Evolutionary conservation across 2,797 vertebrate genomes (phyloP).

Genomic region (Crypturellus tataupa): DNA sequence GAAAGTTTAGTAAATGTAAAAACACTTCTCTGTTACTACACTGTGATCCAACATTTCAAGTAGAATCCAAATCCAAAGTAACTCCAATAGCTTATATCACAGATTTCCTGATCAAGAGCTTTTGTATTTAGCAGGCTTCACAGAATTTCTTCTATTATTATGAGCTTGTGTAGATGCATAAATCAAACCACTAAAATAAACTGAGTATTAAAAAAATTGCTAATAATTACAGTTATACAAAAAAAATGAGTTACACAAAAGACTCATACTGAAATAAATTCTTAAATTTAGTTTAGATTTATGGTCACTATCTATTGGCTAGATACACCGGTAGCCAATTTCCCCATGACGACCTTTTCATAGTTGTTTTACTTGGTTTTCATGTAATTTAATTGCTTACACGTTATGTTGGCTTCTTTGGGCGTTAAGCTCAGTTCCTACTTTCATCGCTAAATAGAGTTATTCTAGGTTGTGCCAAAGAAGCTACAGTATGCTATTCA

Average conservation of each 20-base stretch:
- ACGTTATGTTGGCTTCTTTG: constrained; percentile 45
- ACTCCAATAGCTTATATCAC: neutral
- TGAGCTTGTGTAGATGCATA: neutral
- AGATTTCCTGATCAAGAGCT: neutral
- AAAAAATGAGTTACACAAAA: neutral
- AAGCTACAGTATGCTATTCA: constrained; percentile 74
- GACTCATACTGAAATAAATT: neutral
- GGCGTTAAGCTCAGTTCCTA: constrained; percentile 35
- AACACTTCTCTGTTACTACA: neutral
- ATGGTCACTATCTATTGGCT: neutral
- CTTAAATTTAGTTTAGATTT: neutral
- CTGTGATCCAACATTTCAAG: too few relatives aligned
- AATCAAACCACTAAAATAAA: neutral
- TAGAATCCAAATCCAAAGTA: neutral
- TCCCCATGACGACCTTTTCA: neutral
- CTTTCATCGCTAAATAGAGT: constrained; percentile 71
- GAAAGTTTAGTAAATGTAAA: neutral
- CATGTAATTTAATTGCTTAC: constrained; percentile 48
- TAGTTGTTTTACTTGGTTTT: neutral
- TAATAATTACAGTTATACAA: neutral
- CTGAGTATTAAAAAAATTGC: neutral
- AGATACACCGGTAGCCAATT: neutral
- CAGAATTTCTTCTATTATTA: neutral
- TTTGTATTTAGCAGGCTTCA: neutral
- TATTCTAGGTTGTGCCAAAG: constrained; percentile 71